Conservation (phyloP, 2,888 invertebrate genomes). For the Penaeus monodon region DNA sequence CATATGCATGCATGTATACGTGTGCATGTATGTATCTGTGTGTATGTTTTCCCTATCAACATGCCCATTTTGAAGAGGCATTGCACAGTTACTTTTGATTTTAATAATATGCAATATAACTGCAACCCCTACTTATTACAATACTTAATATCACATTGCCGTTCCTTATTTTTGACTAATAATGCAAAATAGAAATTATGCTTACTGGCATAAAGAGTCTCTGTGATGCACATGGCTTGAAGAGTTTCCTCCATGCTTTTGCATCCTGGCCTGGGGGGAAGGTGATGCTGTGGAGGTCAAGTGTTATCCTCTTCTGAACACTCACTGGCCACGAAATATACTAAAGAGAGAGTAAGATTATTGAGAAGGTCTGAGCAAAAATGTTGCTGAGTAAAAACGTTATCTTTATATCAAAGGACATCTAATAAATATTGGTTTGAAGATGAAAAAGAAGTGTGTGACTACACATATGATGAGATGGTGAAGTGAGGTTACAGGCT, state of each 20-base stretch:
- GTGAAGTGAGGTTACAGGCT: too few relatives aligned
- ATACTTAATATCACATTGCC: neutral
- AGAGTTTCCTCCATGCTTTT: constrained; percentile 87
- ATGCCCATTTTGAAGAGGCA: too few relatives aligned
- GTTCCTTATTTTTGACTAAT: neutral
- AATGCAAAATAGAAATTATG: constrained; percentile 65
- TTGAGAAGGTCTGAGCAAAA: neutral
- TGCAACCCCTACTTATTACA: neutral
- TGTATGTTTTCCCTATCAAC: too few relatives aligned
- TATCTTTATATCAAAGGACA: neutral
- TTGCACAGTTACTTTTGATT: neutral
- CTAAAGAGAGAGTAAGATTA: constrained; percentile 69
- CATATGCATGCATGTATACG: too few relatives aligned
- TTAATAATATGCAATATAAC: neutral
- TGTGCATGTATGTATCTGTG: too few relatives aligned
- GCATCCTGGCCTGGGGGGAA: constrained; percentile 81
- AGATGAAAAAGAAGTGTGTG: too few relatives aligned
- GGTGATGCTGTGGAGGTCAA: constrained; percentile 80
- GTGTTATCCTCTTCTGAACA: constrained; percentile 78
- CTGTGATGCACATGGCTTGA: constrained; percentile 95
- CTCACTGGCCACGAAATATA: constrained; percentile 80
- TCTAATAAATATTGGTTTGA: neutral
- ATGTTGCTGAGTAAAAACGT: neutral
- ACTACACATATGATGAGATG: too few relatives aligned
- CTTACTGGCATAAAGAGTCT: constrained; percentile 91